phyloP scores from a whole-genome alignment of 2,113 vertebrate species.

The Myotis lucifugus region DNA sequence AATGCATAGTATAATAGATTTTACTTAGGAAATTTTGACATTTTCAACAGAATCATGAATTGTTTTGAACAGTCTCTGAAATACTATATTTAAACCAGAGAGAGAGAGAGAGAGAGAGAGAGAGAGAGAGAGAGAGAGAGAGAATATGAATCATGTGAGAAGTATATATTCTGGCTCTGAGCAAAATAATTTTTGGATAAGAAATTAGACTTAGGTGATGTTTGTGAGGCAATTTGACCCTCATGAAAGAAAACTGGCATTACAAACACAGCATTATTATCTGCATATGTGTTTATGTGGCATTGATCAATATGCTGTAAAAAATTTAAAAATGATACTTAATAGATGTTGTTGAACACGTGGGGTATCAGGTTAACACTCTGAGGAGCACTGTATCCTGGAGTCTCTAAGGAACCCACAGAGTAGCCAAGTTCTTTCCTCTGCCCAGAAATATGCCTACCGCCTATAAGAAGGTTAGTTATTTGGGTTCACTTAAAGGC shows the following conservation, averaged over 20 bases:
- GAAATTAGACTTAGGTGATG: not conserved
- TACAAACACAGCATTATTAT: not conserved
- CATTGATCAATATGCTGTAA: not conserved
- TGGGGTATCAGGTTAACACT: not conserved
- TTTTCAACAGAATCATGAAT: conserved; percentile 53
- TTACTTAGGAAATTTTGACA: conserved; percentile 58
- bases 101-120: not conserved
- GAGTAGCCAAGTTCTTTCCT: not conserved
- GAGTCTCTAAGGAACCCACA: not conserved
- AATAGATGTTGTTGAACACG: not conserved
- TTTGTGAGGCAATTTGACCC: conserved; percentile 32
- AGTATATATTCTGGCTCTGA: not conserved
- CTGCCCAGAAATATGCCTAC: not conserved
- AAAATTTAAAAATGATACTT: conserved; percentile 6
- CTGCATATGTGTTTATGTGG: conserved; percentile 8
- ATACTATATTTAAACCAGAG: conserved; percentile 2
- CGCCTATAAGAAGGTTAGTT: not conserved
- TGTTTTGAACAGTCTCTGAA: conserved; percentile 40
- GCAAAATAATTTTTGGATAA: conserved; percentile 47
- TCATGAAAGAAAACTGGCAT: conserved; percentile 45
- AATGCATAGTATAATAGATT: conserved; percentile 56
- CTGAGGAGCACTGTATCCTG: not conserved
- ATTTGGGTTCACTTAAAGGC: not conserved
- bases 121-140: not conserved
- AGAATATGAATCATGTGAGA: not conserved